Conservation (phyloP, 2,113 vertebrate species). For the Noturus placidus region DNA sequence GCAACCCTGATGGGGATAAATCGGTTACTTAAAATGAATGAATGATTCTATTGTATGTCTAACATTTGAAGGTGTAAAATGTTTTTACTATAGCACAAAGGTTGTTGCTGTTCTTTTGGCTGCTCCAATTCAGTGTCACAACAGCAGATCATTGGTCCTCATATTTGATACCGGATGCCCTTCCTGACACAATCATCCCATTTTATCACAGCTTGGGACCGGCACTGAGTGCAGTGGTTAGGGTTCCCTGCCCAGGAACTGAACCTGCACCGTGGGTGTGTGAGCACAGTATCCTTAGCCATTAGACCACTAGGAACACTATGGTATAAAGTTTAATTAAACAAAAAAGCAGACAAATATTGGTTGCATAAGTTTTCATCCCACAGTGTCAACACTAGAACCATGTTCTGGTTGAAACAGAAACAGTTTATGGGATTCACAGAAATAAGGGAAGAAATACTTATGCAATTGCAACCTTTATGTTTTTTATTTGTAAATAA, state of each 20-base stretch:
- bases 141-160: too few species aligned
- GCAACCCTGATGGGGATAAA: neutral
- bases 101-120: too few species aligned
- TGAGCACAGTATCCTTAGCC: too few species aligned
- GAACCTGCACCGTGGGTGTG: too few species aligned
- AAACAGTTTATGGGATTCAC: neutral
- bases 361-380: neutral
- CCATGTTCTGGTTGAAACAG: neutral
- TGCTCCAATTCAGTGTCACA: too few species aligned
- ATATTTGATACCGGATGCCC: too few species aligned
- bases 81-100: neutral
- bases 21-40: neutral
- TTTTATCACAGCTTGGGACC: too few species aligned
- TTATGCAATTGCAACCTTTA: neutral
- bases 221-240: too few species aligned
- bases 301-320: too few species aligned
- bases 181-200: too few species aligned
- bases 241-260: too few species aligned
- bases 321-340: neutral
- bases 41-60: neutral
- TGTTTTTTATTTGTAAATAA: neutral
- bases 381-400: neutral
- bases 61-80: too few species aligned
- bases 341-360: neutral
- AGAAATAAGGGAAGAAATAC: neutral